These are phyloP conservation scores for Hemicrepidius hirtus DNA, from an alignment of 2,888 invertebrate species.

Conservation along the genomic window DNA sequence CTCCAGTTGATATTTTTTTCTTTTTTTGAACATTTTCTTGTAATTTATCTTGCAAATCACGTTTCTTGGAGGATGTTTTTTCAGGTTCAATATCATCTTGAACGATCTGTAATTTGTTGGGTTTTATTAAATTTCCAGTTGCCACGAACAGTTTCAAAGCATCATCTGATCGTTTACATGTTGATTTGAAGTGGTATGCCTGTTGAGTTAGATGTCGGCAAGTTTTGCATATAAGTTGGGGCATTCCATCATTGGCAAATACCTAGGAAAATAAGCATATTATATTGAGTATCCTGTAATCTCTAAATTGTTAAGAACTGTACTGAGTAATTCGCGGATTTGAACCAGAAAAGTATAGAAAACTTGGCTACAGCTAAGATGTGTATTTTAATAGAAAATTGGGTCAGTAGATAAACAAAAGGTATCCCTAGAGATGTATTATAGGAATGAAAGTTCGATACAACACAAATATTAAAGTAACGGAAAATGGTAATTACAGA, in stretches of 20 bases:
- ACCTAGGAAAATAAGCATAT: conserved; percentile 73
- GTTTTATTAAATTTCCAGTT: conserved; percentile 74
- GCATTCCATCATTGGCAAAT: conserved; percentile 83
- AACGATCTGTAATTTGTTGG: conserved; percentile 20
- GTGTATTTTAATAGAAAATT: neutral
- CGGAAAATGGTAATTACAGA: conserved; percentile 24
- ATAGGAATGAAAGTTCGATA: neutral
- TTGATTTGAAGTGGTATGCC: conserved; percentile 83
- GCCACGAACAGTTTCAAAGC: conserved; percentile 80
- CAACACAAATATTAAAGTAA: neutral
- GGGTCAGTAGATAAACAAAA: neutral
- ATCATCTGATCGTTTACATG: conserved; percentile 85
- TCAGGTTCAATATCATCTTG: conserved; percentile 20
- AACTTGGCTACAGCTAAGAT: conserved; percentile 8
- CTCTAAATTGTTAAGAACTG: conserved; percentile 14
- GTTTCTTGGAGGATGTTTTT: conserved; percentile 16
- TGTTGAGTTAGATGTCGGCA: conserved; percentile 82
- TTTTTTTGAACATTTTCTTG: conserved; percentile 12
- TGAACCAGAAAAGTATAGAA: conserved; percentile 29
- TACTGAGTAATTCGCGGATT: conserved; percentile 16
- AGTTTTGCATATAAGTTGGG: conserved; percentile 80
- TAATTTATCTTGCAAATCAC: conserved; percentile 2
- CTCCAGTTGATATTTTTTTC: neutral
- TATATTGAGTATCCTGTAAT: conserved; percentile 31
- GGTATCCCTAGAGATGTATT: too few species aligned